Evolutionary conservation across 2,888 invertebrate genomes (phyloP).

Genomic region (Tupiocoris notatus): DNA sequence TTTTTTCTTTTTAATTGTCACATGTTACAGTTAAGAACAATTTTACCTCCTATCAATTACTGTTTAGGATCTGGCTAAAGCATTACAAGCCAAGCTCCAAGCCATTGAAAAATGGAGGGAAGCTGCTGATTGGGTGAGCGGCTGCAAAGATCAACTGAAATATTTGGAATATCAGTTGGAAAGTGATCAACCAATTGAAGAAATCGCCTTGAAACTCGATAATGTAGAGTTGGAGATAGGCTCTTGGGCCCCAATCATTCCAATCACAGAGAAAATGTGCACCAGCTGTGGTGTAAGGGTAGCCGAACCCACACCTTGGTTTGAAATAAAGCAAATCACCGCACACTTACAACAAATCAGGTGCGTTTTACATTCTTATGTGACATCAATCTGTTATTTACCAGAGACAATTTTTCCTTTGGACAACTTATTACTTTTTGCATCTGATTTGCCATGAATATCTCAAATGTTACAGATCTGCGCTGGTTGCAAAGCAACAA

Average conservation of each 20-base stretch:
- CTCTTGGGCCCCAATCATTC: slow-evolving; percentile 65
- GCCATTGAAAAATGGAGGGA: slow-evolving; percentile 80
- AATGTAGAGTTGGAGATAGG: slow-evolving; percentile 66
- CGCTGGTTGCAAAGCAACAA: slow-evolving; percentile 47
- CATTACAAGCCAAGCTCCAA: slow-evolving; percentile 70
- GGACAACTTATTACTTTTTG: no score
- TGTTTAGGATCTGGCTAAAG: slow-evolving; percentile 65
- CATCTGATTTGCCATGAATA: no score
- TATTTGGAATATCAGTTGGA: slow-evolving; percentile 78
- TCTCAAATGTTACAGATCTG: slow-evolving; percentile 44
- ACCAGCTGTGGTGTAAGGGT: slow-evolving; percentile 13
- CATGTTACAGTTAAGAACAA: no score
- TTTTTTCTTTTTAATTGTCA: no score
- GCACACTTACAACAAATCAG: slow-evolving; percentile 24
- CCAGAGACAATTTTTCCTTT: no score
- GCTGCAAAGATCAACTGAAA: slow-evolving; percentile 72
- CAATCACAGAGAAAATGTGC: slow-evolving; percentile 21
- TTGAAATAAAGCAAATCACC: slow-evolving; percentile 1
- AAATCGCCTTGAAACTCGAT: slow-evolving; percentile 62
- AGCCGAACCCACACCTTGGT: slow-evolving; percentile 9
- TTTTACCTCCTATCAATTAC: no score
- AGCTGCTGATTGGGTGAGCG: slow-evolving; percentile 76
- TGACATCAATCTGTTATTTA: no score
- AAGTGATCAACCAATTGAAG: slow-evolving; percentile 57
- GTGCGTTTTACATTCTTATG: slow-evolving; percentile 6